These are phyloP conservation scores for Eudorcas thomsonii DNA, from an alignment of 2,113 vertebrate species.

Conservation along the genomic window DNA sequence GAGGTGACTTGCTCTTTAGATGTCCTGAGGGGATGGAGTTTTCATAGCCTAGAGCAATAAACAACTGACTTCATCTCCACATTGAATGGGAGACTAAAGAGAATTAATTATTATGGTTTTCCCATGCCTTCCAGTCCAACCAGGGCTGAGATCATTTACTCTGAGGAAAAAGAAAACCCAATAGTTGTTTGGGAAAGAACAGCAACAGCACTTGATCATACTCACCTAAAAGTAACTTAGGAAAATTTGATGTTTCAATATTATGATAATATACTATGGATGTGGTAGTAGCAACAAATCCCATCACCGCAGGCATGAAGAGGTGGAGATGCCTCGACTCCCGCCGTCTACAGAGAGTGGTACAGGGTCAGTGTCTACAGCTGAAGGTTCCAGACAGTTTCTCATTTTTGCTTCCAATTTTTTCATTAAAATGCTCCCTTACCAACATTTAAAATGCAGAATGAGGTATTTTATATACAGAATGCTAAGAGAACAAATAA, in stretches of 20 bases:
- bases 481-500: background rate
- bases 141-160: background rate
- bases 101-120: background rate
- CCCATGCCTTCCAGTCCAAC: background rate
- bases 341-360: conserved; percentile 80
- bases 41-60: background rate
- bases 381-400: background rate
- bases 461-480: background rate
- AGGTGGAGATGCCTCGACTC: conserved; percentile 90
- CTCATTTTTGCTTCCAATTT: background rate
- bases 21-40: background rate
- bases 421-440: background rate
- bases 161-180: background rate
- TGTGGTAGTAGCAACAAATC: conserved; percentile 95
- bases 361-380: background rate
- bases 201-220: background rate
- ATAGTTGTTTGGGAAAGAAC: background rate
- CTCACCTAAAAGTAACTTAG: conserved; percentile 96
- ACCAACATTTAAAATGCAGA: background rate
- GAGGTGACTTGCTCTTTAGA: background rate
- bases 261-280: conserved; percentile 99
- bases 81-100: background rate
- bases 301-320: conserved; percentile 96
- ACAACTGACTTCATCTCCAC: background rate
- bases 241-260: conserved; percentile 99